Evolutionary conservation across 2,113 vertebrate genomes (phyloP).

Genomic region (Percopsis transmontana): DNA sequence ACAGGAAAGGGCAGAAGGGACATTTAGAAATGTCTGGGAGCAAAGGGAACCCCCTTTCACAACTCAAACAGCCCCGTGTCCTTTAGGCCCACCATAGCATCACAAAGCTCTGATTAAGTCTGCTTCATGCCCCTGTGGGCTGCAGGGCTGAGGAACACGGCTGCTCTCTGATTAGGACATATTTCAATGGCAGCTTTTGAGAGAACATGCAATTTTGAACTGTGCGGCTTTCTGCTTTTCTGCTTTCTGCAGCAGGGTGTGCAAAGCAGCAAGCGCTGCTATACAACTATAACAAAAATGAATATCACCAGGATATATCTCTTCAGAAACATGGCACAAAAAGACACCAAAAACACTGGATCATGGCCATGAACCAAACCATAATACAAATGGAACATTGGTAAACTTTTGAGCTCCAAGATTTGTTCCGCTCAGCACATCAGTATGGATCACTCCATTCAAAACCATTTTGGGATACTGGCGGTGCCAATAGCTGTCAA

Average conservation of each 20-base stretch:
- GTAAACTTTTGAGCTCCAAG: background rate
- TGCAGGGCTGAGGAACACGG: constrained; percentile 1
- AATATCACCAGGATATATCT: too few species aligned
- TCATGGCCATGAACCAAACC: background rate
- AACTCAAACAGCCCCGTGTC: background rate
- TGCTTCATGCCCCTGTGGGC: background rate
- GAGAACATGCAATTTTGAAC: background rate
- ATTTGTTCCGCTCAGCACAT: background rate
- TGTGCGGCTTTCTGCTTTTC: too few species aligned
- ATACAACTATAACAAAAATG: too few species aligned
- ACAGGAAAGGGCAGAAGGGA: background rate
- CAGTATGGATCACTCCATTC: background rate
- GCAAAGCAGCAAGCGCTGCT: too few species aligned
- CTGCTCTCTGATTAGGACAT: too few species aligned
- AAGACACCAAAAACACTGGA: background rate
- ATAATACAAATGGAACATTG: background rate
- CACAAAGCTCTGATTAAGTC: background rate
- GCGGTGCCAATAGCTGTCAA: background rate
- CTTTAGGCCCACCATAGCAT: background rate
- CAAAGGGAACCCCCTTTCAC: background rate
- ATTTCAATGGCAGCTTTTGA: too few species aligned
- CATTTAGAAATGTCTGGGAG: background rate
- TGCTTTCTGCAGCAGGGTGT: too few species aligned
- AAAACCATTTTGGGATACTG: too few species aligned
- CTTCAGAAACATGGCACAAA: too few species aligned